Evolutionary conservation across 2,888 invertebrate genomes (phyloP), one percentile per base, ranked within the genome.

Genomic region (Mythimna lalbum): DNA sequence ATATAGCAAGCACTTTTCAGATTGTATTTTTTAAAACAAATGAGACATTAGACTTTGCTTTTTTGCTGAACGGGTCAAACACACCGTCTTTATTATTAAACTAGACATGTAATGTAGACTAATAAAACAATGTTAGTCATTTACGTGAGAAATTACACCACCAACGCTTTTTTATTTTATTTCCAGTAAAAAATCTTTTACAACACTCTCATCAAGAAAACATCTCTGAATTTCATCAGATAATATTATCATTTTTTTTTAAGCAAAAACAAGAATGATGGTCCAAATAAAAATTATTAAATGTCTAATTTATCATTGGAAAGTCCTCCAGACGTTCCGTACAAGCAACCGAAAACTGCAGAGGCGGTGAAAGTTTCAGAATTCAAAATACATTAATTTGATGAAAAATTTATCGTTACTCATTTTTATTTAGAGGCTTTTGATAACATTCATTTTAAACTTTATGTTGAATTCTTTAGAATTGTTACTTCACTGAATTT

Each of bases 291-390:
- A 82, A 73, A 81, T 82, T 73, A 86, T 85, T 73, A 90, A 86
- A 86, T 78, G 81, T 70, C 75, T 86, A 89, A 89, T 92, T 91
- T 93, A 92, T 92, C 90, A 91, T 90, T 87, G 77, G 79, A 86
- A 89, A 89, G 89, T 87, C 90, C 90, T 91, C 90, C 87, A 90
- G 90, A 90, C 89, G 76, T 63, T 82, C 36, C 70, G 72, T 72
- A 84, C 75, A 81, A 85, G 85, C 80, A 85, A 82, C 67, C 59
- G 75, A 79, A 85, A 83, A 87, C 83, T 84, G 75, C 80, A 81
- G 82, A 86, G 74, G 77, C 73, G 80, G 75, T 72, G 77, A 85
- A 76, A 83, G 79, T 80, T 73, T 63, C 68, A 76, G 53, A 82
- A 81, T 76, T 66, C 60, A 72, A 83, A 81, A 79, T 63, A 43